phyloP scores from a whole-genome alignment of 2,888 invertebrate genomes.

The Thymelicus sylvestris region DNA sequence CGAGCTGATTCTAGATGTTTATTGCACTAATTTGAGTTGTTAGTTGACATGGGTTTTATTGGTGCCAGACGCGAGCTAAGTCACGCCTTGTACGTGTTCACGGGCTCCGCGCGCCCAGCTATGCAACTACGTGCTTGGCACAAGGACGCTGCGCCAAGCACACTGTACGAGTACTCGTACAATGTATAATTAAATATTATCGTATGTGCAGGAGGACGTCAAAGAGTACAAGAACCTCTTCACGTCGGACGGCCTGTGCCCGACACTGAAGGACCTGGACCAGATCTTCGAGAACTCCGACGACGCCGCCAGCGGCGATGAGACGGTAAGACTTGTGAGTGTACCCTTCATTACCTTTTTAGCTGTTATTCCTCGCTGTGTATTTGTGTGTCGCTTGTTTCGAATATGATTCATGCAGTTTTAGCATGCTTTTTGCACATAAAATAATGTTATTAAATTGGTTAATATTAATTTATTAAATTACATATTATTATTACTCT shows the following conservation, averaged over 20 bases:
- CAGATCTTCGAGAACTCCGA: slow-evolving; percentile 97
- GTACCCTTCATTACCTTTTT: slow-evolving; percentile 54
- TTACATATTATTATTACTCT: too few species aligned
- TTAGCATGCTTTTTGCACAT: neutral
- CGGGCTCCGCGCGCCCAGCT: too few species aligned
- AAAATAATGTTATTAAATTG: neutral
- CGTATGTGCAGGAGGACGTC: slow-evolving; percentile 71
- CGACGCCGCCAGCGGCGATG: slow-evolving; percentile 95
- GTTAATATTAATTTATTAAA: too few species aligned
- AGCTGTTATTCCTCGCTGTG: neutral
- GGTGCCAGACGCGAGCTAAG: too few species aligned
- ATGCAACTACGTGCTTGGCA: too few species aligned
- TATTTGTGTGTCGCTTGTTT: neutral
- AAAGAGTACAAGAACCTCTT: slow-evolving; percentile 89
- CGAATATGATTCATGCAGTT: neutral
- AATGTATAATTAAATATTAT: neutral
- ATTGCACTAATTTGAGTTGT: too few species aligned
- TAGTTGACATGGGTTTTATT: too few species aligned
- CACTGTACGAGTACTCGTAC: too few species aligned
- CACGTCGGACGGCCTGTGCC: slow-evolving; percentile 95
- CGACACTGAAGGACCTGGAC: slow-evolving; percentile 95
- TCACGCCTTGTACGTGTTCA: too few species aligned
- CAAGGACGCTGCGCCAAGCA: too few species aligned
- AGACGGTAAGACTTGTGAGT: slow-evolving; percentile 89
- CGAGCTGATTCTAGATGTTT: too few species aligned